Evolutionary conservation across 64 coral and sea anemone species (phyloP), one percentile per base, ranked within the genome.

Genomic region (Dendrophyllia cribrosa): DNA sequence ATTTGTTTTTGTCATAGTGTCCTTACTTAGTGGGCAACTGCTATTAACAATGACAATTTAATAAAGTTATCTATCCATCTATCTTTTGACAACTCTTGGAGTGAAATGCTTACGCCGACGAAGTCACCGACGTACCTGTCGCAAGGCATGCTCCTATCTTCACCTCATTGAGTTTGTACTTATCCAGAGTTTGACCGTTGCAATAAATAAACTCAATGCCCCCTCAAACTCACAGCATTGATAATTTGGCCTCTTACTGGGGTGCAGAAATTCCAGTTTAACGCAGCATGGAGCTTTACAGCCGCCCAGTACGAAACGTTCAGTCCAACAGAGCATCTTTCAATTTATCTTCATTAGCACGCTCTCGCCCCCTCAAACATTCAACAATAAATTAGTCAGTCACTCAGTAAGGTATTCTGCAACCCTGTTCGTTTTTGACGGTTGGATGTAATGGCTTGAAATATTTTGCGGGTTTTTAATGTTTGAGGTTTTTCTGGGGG

Each of bases 331-430:
- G 56, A 55, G 77, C 0, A 14, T 48, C 79, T 62, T 10, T 62
- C 43, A 62, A 26, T 51, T 11, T 7, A 11, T 22, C 7, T 49
- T 84, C 43, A 84, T 51, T 50, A 50, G 44, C 61, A 20, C 7
- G 45, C 20, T 68, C 62, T 84, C 67, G 80, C 80, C 80, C 61
- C 80, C 80, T 68, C 80, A 67, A 83, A 84, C 62, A 84, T 66
- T 68, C 60, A 84, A 65, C 43, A 68, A 48, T 50, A 67, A 22
- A 84, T 68, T 67, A 51, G 7, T 20, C 5, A 16, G 21, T 64
- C 11, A 21, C n/a, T 80, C 49, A 56, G 19, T 51, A 55, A 78
- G 75, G 22, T 53, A 58, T 59, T 79, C 22, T 13, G 52, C 21
- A 13, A 34, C 55, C 3, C 34, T 12, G 51, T 13, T 20, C 20